These are phyloP conservation scores for Strix uralensis DNA, from an alignment of 2,113 vertebrate genomes.

Conservation along the genomic window DNA sequence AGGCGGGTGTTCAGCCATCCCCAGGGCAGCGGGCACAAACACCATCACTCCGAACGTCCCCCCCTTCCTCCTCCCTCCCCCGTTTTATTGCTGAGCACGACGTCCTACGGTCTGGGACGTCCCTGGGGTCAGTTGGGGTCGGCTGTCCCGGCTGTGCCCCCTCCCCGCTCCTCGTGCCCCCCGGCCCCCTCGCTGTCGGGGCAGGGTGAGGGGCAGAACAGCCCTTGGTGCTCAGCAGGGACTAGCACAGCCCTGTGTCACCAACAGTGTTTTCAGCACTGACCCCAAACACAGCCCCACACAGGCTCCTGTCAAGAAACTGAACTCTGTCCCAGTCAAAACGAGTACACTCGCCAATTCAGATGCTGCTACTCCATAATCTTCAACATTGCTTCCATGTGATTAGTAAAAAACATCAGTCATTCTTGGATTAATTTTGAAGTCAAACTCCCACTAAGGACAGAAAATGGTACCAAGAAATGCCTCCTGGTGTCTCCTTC, in stretches of 20 bases:
- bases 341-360: not conserved
- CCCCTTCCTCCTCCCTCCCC: not conserved
- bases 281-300: not conserved
- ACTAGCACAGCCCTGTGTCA: not conserved
- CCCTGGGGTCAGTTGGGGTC: too few species aligned
- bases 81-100: not conserved
- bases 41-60: accelerated
- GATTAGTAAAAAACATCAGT: not conserved
- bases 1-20: not conserved
- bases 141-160: not conserved
- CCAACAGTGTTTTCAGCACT: accelerated
- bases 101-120: accelerated
- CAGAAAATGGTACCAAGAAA: not conserved
- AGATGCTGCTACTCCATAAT: not conserved
- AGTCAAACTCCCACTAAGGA: not conserved
- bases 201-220: not conserved
- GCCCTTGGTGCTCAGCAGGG: not conserved
- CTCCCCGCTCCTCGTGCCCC: not conserved
- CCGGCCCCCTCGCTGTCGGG: not conserved
- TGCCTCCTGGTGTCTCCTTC: not conserved
- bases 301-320: not conserved
- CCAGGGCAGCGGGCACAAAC: not conserved
- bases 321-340: not conserved
- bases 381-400: not conserved
- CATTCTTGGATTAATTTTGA: not conserved